Percentiles rank a stretch among this genome's conserved stretches.
phyloP scores from a whole-genome alignment of 2,888 invertebrate species.

The Tinea pellionella region DNA sequence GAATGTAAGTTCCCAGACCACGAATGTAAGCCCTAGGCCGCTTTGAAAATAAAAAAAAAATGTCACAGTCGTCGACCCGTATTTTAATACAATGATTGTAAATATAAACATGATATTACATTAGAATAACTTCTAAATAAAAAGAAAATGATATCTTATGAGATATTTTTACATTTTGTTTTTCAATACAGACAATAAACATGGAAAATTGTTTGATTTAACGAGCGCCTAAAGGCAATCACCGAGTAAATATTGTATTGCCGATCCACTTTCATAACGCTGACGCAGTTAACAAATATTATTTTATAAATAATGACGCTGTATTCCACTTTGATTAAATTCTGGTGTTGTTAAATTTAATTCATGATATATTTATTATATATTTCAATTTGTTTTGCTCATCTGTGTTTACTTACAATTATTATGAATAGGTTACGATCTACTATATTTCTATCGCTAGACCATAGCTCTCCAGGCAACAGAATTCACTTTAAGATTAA shows the following conservation, averaged over 20 bases:
- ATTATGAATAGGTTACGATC: slow-evolving; percentile 8
- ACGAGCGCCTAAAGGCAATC: slow-evolving; percentile 29
- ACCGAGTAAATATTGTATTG: slow-evolving; percentile 25
- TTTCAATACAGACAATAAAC: slow-evolving; percentile 21
- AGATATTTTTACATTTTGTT: neutral
- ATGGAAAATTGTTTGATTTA: slow-evolving; percentile 27
- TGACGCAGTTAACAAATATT: slow-evolving; percentile 17
- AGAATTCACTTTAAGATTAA: too few relatives aligned
- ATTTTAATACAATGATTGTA: neutral
- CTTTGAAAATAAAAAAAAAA: too few relatives aligned
- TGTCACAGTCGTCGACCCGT: too few relatives aligned
- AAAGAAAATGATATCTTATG: slow-evolving; percentile 16
- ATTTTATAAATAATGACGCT: slow-evolving; percentile 22
- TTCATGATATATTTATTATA: neutral
- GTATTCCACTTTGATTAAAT: slow-evolving; percentile 1
- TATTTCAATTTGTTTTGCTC: slow-evolving; percentile 8
- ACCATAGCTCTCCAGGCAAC: too few relatives aligned
- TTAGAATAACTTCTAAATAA: neutral
- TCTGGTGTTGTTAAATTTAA: neutral
- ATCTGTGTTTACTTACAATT: slow-evolving; percentile 12
- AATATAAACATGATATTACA: neutral
- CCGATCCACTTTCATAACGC: slow-evolving; percentile 13
- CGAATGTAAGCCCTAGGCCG: too few relatives aligned
- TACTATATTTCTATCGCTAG: neutral
- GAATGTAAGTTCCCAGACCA: too few relatives aligned